Conservation (phyloP, 2,888 invertebrate species). For the Brachypterus glaber region DNA sequence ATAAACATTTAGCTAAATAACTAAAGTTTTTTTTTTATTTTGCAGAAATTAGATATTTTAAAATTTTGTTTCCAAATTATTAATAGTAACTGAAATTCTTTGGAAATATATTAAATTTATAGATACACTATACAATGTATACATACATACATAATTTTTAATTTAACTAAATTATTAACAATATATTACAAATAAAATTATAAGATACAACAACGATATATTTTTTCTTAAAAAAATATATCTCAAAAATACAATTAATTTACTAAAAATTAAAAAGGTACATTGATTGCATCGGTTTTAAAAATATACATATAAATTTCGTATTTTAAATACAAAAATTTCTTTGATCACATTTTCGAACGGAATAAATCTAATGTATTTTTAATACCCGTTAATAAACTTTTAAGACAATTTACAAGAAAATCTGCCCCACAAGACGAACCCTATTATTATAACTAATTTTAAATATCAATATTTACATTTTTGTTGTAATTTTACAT, state of each 20-base stretch:
- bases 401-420: slow-evolving; percentile 7
- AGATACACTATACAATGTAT: slow-evolving; percentile 31
- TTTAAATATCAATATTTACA: too few relatives aligned
- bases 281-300: slow-evolving; percentile 33
- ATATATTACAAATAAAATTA: slow-evolving; percentile 38
- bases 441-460: too few relatives aligned
- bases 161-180: slow-evolving; percentile 26
- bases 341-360: slow-evolving; percentile 39
- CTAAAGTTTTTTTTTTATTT: too few relatives aligned
- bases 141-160: slow-evolving; percentile 32
- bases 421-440: too few relatives aligned
- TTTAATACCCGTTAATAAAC: slow-evolving; percentile 40
- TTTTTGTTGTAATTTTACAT: too few relatives aligned
- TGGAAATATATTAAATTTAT: slow-evolving; percentile 40
- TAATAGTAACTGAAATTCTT: slow-evolving; percentile 33
- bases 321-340: slow-evolving; percentile 35
- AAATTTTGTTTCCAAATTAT: too few relatives aligned
- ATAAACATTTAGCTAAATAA: too few relatives aligned
- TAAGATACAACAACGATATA: slow-evolving; percentile 38
- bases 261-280: slow-evolving; percentile 35
- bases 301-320: slow-evolving; percentile 33
- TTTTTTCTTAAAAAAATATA: slow-evolving; percentile 35
- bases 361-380: slow-evolving; percentile 38
- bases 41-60: too few relatives aligned
- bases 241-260: slow-evolving; percentile 30